Base-by-base conservation (phyloP, 2,888 invertebrate genomes). In the Amblyteles armatorius region DNA sequence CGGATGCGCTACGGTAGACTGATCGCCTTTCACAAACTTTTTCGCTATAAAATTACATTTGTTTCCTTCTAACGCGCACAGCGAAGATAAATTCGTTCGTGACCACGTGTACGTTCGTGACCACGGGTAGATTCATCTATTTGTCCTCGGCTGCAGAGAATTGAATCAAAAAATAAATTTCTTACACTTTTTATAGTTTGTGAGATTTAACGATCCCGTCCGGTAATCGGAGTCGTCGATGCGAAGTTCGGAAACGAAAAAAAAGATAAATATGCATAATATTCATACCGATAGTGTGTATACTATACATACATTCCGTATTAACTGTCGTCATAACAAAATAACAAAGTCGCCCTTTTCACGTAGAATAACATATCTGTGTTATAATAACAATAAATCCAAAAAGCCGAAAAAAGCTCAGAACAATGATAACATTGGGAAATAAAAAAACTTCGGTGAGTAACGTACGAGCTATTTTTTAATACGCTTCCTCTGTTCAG, bases 21-120 rank as follows among this genome's bases (percentile, higher is more conserved):
- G 36, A 50, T 57, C 50, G 13, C n/a, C 60, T 52, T 33, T 48
- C 26, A 76, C 71, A n/a, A 48, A 52, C 26, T 48, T 50, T 77
- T 65, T 77, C 67, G 26, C 84, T 84, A 84, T 78, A 84, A 84
- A 81, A 84, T 80, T 84, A 84, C 80, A 80, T 65, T 73, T 69
- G 55, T 40, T 79, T 52, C 71, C 63, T 50, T 40, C 48, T 80
- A 65, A 52, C 63, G 22, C 65, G 16, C 57, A 65, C 65, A 55
- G 36, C 22, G 77, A 50, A 69, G 60, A 63, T 55, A 36, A 73
- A 78, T 74, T 69, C 48, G 68, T 65, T 78, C 48, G 67, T 9
- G 63, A 65, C 73, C 69, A 78, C 63, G 69, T 81, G 78, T n/a
- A n/a, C 48, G 68, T 65, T 78, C 48, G 67, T 9, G 63, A 65